Evolutionary conservation across 2,797 vertebrate species (phyloP), one percentile per base, ranked within the genome.

Genomic region (Taeniopygia guttata): DNA sequence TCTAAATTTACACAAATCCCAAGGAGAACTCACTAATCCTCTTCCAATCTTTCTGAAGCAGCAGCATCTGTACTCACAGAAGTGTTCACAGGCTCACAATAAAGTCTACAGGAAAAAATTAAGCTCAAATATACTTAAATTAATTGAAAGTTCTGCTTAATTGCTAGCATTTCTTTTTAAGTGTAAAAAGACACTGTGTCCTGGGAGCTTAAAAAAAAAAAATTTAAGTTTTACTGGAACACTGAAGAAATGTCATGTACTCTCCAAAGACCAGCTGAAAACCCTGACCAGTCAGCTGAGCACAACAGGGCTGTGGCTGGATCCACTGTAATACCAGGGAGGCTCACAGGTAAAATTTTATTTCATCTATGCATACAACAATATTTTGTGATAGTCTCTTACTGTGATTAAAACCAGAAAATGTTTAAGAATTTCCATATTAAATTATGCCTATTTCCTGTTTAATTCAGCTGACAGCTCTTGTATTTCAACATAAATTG

Each of bases 351-450:
- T 75, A 62, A 45, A 45, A 76, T 66, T 89, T 56, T 63, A 86
- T 66, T 91, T 86, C 74, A 84, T 66, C 90, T 76, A 18, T 21
- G 40, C 5, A 2, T 38, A 78, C 40, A 79, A 25, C 63, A 93
- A 3, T 67, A 87, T 79, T 91, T 59, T 91, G 76, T 63, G 80
- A 87, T 72, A 92, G 66, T 69, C 55, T 91, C 66, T 91, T 66
- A 88, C 62, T 52, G 85, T 91, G 87, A 96, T 79, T 94, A 94
- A 95, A 96, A 91, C 73, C 95, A 96, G 93, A 96, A 96, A 96
- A 96, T 76, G 58, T 52, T 81, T 59, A 84, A 84, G 87, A 96
- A 95, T 94, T 84, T 88, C 83, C 87, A 19, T 66, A 94, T 95
- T 90, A 75, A 87, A 89, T 96, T 88, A 96, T 76, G 76, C 60